These are phyloP conservation scores for Nyctereutes procyonoides DNA, from an alignment of 2,113 vertebrate species.

Conservation along the genomic window DNA sequence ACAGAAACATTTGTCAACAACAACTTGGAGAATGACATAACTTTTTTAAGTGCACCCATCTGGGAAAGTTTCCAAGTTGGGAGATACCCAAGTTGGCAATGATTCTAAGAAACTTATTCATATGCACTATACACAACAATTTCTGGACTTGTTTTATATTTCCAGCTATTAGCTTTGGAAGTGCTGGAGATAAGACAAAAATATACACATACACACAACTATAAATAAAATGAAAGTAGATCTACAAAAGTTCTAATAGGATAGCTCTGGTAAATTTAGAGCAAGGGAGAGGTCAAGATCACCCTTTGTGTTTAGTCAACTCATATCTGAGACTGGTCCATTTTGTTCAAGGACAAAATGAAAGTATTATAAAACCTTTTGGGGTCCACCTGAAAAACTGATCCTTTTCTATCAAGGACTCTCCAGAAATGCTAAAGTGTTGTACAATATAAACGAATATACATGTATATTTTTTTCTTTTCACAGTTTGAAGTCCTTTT, in stretches of 20 bases:
- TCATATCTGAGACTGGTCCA: background rate
- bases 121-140: constrained; percentile 44
- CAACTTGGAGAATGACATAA: constrained; percentile 76
- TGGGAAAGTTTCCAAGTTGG: constrained; percentile 82
- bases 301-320: no score
- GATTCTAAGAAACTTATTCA: constrained; percentile 71
- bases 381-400: background rate
- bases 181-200: background rate
- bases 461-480: constrained; percentile 16
- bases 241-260: background rate
- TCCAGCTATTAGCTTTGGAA: constrained; percentile 60
- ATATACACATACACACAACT: background rate
- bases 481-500: constrained; percentile 27
- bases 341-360: background rate
- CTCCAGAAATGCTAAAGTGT: background rate
- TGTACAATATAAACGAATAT: background rate
- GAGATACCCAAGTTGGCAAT: constrained; percentile 74
- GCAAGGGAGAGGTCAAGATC: background rate
- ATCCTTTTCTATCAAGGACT: background rate
- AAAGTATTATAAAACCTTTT: constrained; percentile 6
- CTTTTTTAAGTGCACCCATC: constrained; percentile 80
- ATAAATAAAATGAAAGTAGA: background rate
- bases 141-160: constrained; percentile 68
- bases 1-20: constrained; percentile 84
- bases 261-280: background rate